A percentile compares a stretch with the other conserved stretches of the same genome.
phyloP scores from a whole-genome alignment of 2,888 invertebrate genomes.

The Polietes domitor region DNA sequence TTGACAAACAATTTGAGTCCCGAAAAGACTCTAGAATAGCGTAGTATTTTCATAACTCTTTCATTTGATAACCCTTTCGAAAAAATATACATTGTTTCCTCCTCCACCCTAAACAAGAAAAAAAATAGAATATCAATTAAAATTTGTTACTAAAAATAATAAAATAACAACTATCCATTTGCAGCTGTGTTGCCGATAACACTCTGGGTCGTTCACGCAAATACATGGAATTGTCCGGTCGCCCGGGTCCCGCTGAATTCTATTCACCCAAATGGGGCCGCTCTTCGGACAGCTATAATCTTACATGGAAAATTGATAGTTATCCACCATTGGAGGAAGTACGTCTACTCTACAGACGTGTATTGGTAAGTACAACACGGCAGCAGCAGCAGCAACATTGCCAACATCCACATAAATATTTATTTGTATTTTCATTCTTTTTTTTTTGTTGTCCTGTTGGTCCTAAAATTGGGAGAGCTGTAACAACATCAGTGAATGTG shows the following conservation, averaged over 20 bases:
- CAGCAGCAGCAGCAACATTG: conserved; percentile 2
- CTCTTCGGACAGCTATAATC: conserved; percentile 84
- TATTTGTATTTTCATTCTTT: not conserved
- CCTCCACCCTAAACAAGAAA: too few species aligned
- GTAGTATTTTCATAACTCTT: too few species aligned
- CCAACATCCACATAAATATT: conserved; percentile 1
- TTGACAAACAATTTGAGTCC: too few species aligned
- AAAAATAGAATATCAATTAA: conserved; percentile 30
- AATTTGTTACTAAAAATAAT: conserved; percentile 32
- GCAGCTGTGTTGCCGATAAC: conserved; percentile 87
- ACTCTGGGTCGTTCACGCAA: conserved; percentile 85
- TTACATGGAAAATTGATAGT: conserved; percentile 87
- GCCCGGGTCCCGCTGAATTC: conserved; percentile 87
- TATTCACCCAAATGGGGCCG: conserved; percentile 85
- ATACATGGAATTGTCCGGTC: conserved; percentile 87
- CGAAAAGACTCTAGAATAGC: too few species aligned
- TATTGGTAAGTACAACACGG: conserved; percentile 82
- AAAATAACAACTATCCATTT: conserved; percentile 52
- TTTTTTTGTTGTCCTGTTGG: not conserved
- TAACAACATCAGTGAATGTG: not conserved
- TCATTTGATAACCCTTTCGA: too few species aligned
- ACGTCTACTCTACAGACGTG: conserved; percentile 85
- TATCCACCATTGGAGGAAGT: conserved; percentile 88
- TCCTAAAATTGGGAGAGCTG: not conserved
- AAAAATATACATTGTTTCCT: too few species aligned